Conservation (phyloP, 2,113 vertebrate genomes). For the Gobius niger region DNA sequence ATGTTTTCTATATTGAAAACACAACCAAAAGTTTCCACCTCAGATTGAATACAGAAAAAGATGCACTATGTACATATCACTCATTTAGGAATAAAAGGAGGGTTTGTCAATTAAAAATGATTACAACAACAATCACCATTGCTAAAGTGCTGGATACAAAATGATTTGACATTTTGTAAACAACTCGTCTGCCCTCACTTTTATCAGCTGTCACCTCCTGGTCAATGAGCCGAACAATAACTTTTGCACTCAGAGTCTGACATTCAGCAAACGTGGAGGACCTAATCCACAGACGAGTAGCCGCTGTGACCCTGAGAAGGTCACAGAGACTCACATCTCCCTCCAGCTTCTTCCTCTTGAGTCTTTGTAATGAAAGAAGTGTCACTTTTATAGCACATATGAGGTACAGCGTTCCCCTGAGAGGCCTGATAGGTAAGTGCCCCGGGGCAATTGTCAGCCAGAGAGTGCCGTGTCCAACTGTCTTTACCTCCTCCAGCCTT, state of each 20-base stretch:
- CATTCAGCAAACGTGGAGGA: neutral
- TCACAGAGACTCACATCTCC: slow-evolving; percentile 32
- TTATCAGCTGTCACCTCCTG: slow-evolving; percentile 1
- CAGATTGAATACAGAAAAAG: too few species aligned
- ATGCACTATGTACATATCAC: too few species aligned
- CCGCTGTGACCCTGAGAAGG: slow-evolving; percentile 14
- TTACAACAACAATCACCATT: too few species aligned
- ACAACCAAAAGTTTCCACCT: too few species aligned
- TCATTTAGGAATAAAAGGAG: too few species aligned
- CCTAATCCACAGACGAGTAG: neutral
- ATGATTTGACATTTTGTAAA: slow-evolving; percentile 3
- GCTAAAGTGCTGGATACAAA: neutral
- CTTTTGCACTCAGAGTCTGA: neutral
- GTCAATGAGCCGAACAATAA: neutral
- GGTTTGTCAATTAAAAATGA: too few species aligned
- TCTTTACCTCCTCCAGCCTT: slow-evolving; percentile 23
- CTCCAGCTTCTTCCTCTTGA: slow-evolving; percentile 14
- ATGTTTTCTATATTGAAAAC: too few species aligned
- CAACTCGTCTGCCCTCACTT: neutral
- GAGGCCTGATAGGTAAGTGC: slow-evolving; percentile 7
- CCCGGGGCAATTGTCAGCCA: slow-evolving; percentile 16
- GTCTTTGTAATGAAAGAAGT: slow-evolving; percentile 39
- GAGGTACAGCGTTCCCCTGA: slow-evolving; percentile 1
- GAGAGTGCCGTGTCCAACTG: slow-evolving; percentile 15
- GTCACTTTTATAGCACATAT: slow-evolving; percentile 19